A percentile compares a stretch with the other conserved stretches of the same genome.
These are phyloP conservation scores for Myioborus melanocephalus DNA, from an alignment of 2,797 vertebrate genomes.

Conservation along the genomic window DNA sequence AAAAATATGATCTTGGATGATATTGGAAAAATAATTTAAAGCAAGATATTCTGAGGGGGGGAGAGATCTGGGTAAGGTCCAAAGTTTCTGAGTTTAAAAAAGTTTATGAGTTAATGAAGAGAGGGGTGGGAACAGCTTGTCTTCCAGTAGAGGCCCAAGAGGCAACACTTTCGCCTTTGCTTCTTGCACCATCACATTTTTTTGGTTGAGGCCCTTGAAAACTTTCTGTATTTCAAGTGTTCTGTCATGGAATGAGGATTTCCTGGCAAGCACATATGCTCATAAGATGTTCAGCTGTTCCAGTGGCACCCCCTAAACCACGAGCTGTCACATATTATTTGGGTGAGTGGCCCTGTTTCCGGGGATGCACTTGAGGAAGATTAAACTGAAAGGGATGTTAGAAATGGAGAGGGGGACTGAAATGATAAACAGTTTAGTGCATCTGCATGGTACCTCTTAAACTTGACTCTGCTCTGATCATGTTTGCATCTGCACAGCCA, in stretches of 20 bases:
- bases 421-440: accelerated
- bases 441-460: not conserved
- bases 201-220: not conserved
- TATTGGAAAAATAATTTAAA: constrained; percentile 25
- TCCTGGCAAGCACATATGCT: not conserved
- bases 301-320: not conserved
- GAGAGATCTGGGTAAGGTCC: not conserved
- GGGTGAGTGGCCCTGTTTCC: not conserved
- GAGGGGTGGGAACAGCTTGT: not conserved
- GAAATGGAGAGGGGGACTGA: not conserved
- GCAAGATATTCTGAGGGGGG: not conserved
- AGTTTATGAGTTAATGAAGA: not conserved
- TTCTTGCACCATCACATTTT: accelerated
- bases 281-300: not conserved
- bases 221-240: not conserved
- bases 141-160: not conserved
- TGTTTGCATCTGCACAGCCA: not conserved
- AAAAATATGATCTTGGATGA: constrained; percentile 25
- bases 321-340: not conserved
- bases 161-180: not conserved
- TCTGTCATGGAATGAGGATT: not conserved
- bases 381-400: not conserved
- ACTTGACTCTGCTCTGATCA: not conserved
- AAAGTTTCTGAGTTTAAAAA: not conserved
- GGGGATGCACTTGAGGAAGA: not conserved